Percentiles rank a stretch among this genome's conserved stretches.
Evolutionary conservation across 2,797 vertebrate species (phyloP).

Genomic region (Chrysocyon brachyurus): DNA sequence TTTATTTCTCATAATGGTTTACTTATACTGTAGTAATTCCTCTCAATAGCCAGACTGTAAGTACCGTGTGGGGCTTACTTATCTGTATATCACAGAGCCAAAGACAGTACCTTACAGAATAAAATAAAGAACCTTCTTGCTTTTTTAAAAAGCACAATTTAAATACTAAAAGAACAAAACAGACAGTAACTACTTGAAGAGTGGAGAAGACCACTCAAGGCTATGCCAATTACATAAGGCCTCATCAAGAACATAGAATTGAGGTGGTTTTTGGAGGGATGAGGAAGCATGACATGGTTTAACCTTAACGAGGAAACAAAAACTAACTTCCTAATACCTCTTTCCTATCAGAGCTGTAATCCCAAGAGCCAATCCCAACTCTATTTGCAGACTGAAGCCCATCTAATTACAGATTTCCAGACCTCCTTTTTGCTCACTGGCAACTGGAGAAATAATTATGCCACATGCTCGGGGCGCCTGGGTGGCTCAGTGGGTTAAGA

Average conservation of each 20-base stretch:
- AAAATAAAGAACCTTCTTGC: background rate
- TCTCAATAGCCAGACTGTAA: background rate
- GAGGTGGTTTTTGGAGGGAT: background rate
- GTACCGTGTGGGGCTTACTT: background rate
- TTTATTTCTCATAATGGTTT: background rate
- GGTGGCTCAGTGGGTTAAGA: too few relatives aligned
- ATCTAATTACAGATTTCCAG: background rate
- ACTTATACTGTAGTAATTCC: background rate
- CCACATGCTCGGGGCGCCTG: background rate
- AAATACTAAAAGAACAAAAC: background rate
- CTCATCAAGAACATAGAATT: background rate
- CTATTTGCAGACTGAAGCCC: background rate
- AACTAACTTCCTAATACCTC: background rate
- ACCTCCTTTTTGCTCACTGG: background rate
- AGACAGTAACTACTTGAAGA: background rate
- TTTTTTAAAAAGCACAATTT: constrained; percentile 32
- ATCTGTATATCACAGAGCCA: background rate
- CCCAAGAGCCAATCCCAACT: background rate
- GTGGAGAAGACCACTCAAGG: background rate
- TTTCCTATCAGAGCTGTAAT: background rate
- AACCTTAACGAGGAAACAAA: background rate
- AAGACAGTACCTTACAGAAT: background rate
- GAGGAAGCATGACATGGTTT: background rate
- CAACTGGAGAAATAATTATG: background rate
- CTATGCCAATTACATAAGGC: background rate